Base-by-base conservation (phyloP, 30 jellyfish, hydroid and myxozoan species). In the Chrysaora quinquecirrha region DNA sequence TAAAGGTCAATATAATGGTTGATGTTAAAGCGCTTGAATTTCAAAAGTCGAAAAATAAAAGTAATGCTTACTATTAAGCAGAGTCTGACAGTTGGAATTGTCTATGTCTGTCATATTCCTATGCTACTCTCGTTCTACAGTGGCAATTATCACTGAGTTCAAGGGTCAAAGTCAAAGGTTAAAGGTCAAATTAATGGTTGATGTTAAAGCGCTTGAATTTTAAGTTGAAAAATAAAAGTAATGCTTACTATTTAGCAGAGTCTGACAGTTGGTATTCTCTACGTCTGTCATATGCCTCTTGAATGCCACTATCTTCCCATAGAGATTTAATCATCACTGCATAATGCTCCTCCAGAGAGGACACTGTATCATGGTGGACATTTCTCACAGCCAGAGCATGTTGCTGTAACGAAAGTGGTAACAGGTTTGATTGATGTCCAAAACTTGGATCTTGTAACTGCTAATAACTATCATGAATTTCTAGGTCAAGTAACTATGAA, bases 201-300 rank as follows among this genome's bases (percentile, higher is more conserved):
- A n/a, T n/a, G n/a, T n/a, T n/a, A 11, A 47, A 47, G 12, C 62
- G n/a, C 62, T n/a, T 11, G 12, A n/a, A 47, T n/a, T n/a, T n/a
- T n/a, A n/a, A n/a, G n/a, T n/a, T n/a, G n/a, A n/a, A n/a, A n/a
- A n/a, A n/a, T n/a, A n/a, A n/a, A n/a, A n/a, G n/a, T n/a, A n/a
- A n/a, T n/a, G 19, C 98, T 89, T 75, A 95, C 99, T 95, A 95
- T 78, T 89, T 89, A 10, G 99, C 99, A 76, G 99, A 95, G 81
- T 95, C 99, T 1, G 99, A 89, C 54, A 95, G 64, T 76, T 95
- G 97, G 73, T 78, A 95, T 63, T 85, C 99, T 71, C 99, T 80
- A 34, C 99, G 31, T 52, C 97, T 78, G 66, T 95, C 97, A 34
- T 89, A 95, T 47, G 97, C 97, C 56, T 86, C 97, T 72, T 89